phyloP scores from a whole-genome alignment of 2,888 invertebrate species.

The Platycnemis pennipes region DNA sequence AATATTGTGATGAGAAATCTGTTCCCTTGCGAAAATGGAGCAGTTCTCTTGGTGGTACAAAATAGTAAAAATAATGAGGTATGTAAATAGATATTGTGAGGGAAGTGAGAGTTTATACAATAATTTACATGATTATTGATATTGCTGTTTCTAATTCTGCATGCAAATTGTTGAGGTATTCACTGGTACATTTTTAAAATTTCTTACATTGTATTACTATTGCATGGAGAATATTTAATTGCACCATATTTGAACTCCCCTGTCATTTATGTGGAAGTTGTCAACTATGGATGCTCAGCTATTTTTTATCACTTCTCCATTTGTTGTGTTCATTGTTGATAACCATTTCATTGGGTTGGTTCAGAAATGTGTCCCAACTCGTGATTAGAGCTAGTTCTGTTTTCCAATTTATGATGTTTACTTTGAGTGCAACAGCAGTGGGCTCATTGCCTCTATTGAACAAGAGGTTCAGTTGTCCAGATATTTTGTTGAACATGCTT shows the following conservation, averaged over 20 bases:
- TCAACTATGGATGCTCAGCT: constrained; percentile 37
- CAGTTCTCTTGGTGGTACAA: constrained; percentile 61
- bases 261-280: constrained; percentile 42
- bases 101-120: constrained; percentile 56
- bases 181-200: constrained; percentile 49
- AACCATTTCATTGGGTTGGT: constrained; percentile 44
- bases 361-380: constrained; percentile 10
- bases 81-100: constrained; percentile 63
- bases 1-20: constrained; percentile 57
- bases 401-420: constrained; percentile 34
- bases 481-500: constrained; percentile 51
- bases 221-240: constrained; percentile 62
- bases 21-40: neutral
- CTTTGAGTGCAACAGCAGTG: constrained; percentile 39
- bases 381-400: constrained; percentile 40
- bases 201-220: constrained; percentile 62
- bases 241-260: constrained; percentile 37
- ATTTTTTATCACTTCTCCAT: constrained; percentile 52
- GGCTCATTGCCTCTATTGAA: constrained; percentile 1
- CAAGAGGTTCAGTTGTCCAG: neutral
- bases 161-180: constrained; percentile 65
- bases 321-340: constrained; percentile 68
- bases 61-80: constrained; percentile 50
- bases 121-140: constrained; percentile 65
- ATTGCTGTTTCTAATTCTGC: constrained; percentile 64